Conservation (phyloP, 2,113 vertebrate genomes). For the Alligator mississippiensis region DNA sequence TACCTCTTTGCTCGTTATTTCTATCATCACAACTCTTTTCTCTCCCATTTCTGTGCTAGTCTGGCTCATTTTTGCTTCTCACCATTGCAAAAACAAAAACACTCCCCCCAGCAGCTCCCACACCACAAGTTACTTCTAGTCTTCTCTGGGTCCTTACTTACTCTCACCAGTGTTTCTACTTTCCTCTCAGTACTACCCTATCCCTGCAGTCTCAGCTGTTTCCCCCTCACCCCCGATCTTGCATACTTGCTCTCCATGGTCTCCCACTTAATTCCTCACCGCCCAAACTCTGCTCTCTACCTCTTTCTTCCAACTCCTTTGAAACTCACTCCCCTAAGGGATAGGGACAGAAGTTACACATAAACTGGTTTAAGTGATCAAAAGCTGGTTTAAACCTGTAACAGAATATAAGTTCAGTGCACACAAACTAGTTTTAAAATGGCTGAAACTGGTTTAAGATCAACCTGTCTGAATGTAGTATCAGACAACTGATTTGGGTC, state of each 20-base stretch:
- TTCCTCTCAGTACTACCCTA: rapidly evolving
- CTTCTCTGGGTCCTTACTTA: background rate
- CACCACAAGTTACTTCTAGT: background rate
- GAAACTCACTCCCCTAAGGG: background rate
- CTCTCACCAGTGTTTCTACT: background rate
- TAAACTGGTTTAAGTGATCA: no score
- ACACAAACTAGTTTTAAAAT: no score
- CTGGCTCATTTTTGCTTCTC: background rate
- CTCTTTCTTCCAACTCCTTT: background rate
- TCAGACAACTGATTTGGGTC: no score
- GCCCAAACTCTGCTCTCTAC: background rate
- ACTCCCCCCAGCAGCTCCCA: background rate
- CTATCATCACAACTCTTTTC: background rate
- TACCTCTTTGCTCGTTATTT: background rate
- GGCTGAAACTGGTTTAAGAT: no score
- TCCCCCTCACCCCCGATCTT: background rate
- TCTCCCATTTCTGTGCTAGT: background rate
- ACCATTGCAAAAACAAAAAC: no score
- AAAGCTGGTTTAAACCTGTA: no score
- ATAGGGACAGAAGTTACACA: no score
- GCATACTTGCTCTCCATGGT: background rate
- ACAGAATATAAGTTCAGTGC: no score
- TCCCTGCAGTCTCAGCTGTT: background rate
- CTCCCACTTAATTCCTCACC: background rate
- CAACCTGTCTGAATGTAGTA: no score